These are phyloP conservation scores for Euplexia lucipara DNA, from an alignment of 2,888 invertebrate genomes.

Conservation along the genomic window DNA sequence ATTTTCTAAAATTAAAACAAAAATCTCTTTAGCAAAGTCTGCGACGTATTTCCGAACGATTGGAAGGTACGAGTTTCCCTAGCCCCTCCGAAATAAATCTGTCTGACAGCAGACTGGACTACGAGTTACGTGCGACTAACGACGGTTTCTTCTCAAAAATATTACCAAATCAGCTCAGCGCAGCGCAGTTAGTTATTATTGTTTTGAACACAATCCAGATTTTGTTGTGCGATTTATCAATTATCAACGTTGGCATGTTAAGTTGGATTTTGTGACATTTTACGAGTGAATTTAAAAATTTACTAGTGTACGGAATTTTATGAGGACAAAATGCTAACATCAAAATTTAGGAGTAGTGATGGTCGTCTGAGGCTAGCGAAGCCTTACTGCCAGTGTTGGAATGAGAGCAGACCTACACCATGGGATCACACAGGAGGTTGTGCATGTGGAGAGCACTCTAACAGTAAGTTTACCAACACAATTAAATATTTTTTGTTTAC, in stretches of 20 bases:
- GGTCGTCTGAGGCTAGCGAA: slow-evolving; percentile 67
- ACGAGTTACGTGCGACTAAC: too few species aligned
- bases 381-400: slow-evolving; percentile 84
- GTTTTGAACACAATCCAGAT: slow-evolving; percentile 7
- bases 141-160: neutral
- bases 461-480: slow-evolving; percentile 73
- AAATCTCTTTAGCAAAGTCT: too few species aligned
- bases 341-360: slow-evolving; percentile 35
- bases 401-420: slow-evolving; percentile 68
- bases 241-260: slow-evolving; percentile 1
- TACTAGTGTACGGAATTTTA: slow-evolving; percentile 18
- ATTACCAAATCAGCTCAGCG: neutral
- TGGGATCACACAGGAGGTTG: slow-evolving; percentile 81
- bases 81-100: too few species aligned
- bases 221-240: slow-evolving; percentile 12
- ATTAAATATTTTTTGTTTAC: too few species aligned
- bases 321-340: slow-evolving; percentile 46
- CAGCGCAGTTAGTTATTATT: neutral
- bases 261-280: slow-evolving; percentile 25
- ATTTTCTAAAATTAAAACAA: too few species aligned
- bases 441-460: slow-evolving; percentile 89
- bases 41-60: too few species aligned
- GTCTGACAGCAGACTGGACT: too few species aligned
- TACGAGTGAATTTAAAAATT: slow-evolving; percentile 19
- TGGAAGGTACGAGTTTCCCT: too few species aligned